Conservation (phyloP, 2,888 invertebrate genomes). For the Drosophila neotestacea region DNA sequence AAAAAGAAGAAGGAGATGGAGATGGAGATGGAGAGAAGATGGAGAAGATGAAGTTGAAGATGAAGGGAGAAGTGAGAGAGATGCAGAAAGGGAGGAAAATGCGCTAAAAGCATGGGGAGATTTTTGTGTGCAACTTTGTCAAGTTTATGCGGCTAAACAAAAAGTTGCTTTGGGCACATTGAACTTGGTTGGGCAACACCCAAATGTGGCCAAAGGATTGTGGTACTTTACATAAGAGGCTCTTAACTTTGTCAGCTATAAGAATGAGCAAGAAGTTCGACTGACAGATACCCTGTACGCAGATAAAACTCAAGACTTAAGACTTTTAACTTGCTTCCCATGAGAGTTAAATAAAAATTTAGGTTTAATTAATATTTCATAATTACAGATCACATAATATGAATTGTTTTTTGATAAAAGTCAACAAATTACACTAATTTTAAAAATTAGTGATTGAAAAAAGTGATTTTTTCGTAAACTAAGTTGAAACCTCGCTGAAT, state of each 20-base stretch:
- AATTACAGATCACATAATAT: too few species aligned
- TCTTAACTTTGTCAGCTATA: background rate
- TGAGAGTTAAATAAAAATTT: too few species aligned
- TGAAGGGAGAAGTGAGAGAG: too few species aligned
- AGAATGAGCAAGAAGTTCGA: background rate
- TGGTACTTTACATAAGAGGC: background rate
- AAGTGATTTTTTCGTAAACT: too few species aligned
- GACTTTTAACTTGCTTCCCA: too few species aligned
- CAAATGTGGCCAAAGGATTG: slow-evolving; percentile 36
- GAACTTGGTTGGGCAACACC: slow-evolving; percentile 37
- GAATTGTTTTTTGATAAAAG: too few species aligned
- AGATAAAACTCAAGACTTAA: background rate
- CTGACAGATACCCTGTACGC: background rate
- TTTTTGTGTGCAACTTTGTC: slow-evolving; percentile 42
- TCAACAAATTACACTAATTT: too few species aligned
- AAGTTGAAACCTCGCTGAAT: too few species aligned
- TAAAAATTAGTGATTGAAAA: too few species aligned
- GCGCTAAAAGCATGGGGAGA: background rate
- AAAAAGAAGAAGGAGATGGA: background rate
- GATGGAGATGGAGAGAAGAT: background rate
- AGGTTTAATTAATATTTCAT: too few species aligned
- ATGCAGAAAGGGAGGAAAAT: background rate
- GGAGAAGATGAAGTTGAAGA: background rate
- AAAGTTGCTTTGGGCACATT: slow-evolving; percentile 42
- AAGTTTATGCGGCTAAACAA: slow-evolving; percentile 30